phyloP scores from a whole-genome alignment of 37 sponge, comb jelly and placozoan species.

The Tethya wilhelma region DNA sequence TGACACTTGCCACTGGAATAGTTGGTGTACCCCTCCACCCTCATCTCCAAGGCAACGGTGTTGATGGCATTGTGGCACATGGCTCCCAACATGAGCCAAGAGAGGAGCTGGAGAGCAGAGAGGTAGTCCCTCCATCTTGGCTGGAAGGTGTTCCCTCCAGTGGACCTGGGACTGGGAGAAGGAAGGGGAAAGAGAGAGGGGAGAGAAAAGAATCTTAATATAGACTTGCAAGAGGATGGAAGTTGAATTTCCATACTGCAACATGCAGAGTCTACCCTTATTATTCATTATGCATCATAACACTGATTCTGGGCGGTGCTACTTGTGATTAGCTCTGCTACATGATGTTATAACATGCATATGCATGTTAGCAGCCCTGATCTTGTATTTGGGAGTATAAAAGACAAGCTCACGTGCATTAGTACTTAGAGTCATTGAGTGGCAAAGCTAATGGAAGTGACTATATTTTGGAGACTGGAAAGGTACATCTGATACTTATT shows the following conservation, averaged over 20 bases:
- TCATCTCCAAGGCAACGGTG: slow-evolving; percentile 9
- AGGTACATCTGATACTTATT: too few species aligned
- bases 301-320: too few species aligned
- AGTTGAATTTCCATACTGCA: not conserved
- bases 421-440: too few species aligned
- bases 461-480: too few species aligned
- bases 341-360: too few species aligned
- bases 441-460: too few species aligned
- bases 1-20: slow-evolving; percentile 5
- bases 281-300: too few species aligned
- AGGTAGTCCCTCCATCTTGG: slow-evolving; percentile 19
- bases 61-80: slow-evolving; percentile 39
- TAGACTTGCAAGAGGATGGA: not conserved
- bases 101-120: slow-evolving; percentile 17
- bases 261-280: too few species aligned
- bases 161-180: slow-evolving; percentile 11
- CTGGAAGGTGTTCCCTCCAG: not conserved
- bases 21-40: not conserved
- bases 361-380: too few species aligned
- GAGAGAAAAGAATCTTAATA: not conserved
- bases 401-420: too few species aligned
- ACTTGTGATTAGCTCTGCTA: too few species aligned
- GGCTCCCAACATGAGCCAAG: slow-evolving; percentile 45
- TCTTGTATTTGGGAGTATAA: too few species aligned
- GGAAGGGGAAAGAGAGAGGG: not conserved